A percentile compares a stretch with the other conserved stretches of the same genome.
phyloP scores from a whole-genome alignment of 2,888 invertebrate species.

The Lithodes maja region DNA sequence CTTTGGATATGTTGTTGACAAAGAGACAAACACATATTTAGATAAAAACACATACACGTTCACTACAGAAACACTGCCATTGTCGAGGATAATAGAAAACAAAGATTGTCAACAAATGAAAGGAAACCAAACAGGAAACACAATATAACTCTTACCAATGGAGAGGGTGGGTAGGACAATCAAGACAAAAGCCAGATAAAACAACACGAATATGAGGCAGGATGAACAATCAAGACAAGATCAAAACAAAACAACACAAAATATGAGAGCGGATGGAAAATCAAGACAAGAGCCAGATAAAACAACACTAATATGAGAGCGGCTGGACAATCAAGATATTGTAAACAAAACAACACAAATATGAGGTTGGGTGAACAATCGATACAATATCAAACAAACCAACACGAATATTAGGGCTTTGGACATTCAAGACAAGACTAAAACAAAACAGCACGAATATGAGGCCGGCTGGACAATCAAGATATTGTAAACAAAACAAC shows the following conservation, averaged over 20 bases:
- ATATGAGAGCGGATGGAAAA: neutral
- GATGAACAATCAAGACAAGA: slow-evolving; percentile 6
- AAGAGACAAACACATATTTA: too few relatives aligned
- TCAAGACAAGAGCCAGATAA: neutral
- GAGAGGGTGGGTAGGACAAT: neutral
- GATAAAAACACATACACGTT: too few relatives aligned
- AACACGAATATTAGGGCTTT: too few relatives aligned
- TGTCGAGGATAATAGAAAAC: too few relatives aligned
- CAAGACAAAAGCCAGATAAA: neutral
- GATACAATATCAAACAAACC: too few relatives aligned
- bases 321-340: neutral
- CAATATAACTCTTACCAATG: too few relatives aligned
- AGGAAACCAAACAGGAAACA: too few relatives aligned
- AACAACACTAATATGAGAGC: neutral
- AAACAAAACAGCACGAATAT: neutral
- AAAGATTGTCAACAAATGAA: too few relatives aligned
- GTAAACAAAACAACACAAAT: too few relatives aligned
- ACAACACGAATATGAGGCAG: neutral
- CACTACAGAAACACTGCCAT: too few relatives aligned
- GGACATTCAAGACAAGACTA: neutral
- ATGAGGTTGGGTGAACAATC: too few relatives aligned
- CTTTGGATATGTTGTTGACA: too few relatives aligned
- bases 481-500: neutral
- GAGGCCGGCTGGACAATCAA: neutral
- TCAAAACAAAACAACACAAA: neutral